phyloP scores from a whole-genome alignment of 2,888 invertebrate genomes.

The Melipona beecheii region DNA sequence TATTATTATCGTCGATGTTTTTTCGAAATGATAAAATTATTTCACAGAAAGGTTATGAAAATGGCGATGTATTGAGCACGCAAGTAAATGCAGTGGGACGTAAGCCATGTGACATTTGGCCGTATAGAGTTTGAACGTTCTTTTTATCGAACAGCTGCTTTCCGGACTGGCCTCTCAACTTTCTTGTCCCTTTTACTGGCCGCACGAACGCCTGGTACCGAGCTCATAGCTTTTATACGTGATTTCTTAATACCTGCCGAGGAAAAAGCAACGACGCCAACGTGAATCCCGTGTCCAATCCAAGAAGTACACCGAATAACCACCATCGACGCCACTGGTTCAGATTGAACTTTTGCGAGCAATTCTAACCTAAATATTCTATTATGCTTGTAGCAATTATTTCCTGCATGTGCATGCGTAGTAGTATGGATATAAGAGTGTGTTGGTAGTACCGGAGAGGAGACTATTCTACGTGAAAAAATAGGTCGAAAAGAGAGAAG shows the following conservation, averaged over 20 bases:
- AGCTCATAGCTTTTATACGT: slow-evolving; percentile 27
- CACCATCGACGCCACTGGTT: not conserved
- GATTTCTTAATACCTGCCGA: slow-evolving; percentile 36
- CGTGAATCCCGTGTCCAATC: slow-evolving; percentile 5
- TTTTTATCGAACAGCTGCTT: slow-evolving; percentile 55
- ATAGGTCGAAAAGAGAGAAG: too few relatives aligned
- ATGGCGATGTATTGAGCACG: not conserved
- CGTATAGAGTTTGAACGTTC: slow-evolving; percentile 12
- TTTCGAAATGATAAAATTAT: not conserved
- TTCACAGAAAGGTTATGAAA: not conserved
- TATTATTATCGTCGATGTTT: not conserved
- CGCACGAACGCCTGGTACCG: slow-evolving; percentile 27
- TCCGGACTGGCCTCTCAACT: slow-evolving; percentile 30
- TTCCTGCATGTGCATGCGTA: not conserved
- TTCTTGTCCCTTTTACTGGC: slow-evolving; percentile 34
- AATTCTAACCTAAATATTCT: not conserved
- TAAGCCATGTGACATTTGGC: slow-evolving; percentile 14
- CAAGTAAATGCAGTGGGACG: not conserved
- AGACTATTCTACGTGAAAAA: too few relatives aligned
- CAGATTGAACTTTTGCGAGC: not conserved
- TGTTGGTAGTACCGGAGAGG: too few relatives aligned
- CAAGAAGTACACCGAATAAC: not conserved
- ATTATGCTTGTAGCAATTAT: not conserved
- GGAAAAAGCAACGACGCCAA: slow-evolving; percentile 1
- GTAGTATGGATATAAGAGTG: too few relatives aligned